Base-by-base conservation (phyloP, 2,797 vertebrate species). In the Carapus acus region DNA sequence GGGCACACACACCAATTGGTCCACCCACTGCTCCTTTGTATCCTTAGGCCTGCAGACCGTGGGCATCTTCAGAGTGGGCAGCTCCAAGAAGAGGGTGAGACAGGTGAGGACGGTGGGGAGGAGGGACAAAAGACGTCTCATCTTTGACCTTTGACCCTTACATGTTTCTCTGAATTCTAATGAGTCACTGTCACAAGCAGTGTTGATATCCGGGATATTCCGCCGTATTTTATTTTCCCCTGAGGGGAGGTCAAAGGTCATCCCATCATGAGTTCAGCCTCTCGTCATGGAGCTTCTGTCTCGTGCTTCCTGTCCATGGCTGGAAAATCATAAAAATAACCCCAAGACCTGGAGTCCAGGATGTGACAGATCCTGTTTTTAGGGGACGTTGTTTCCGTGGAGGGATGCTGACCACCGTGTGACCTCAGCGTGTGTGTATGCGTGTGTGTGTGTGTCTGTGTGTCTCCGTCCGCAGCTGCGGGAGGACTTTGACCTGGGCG, bases 1-100 rank as follows among this genome's bases (percentile, higher is more conserved):
- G 24, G 24, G 24, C 5, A 27, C 24, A 27, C 24, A 27, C 24
- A 5, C 24, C 24, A 4, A 27, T 27, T 9, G 4, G 24, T 27
- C 24, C 24, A 27, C 24, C 24, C 5, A 4, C 24, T 36, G 34
- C 13, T 15, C 5, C 14, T 70, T 77, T 40, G n/a, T 57, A 54
- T 76, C 51, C 69, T 14, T 77, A 97, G 94, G 93, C 38, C 88
- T 97, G 57, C 91, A 88, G 39, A 90, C 93, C 0, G 88, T 92
- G 41, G 94, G 94, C 14, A 91, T 97, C 73, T 97, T 97, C 79
- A 80, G 92, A 0, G 85, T 91, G 0, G 94, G 94, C 5, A 92
- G 92, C 84, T 94, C 93, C 1, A 90, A 88, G 76, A 91, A 90
- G 58, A 90, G 90, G 83, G 93, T 97, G 22, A 83, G 87, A 74